phyloP scores from a whole-genome alignment of 2,888 invertebrate genomes.

The Xestia sexstrigata region DNA sequence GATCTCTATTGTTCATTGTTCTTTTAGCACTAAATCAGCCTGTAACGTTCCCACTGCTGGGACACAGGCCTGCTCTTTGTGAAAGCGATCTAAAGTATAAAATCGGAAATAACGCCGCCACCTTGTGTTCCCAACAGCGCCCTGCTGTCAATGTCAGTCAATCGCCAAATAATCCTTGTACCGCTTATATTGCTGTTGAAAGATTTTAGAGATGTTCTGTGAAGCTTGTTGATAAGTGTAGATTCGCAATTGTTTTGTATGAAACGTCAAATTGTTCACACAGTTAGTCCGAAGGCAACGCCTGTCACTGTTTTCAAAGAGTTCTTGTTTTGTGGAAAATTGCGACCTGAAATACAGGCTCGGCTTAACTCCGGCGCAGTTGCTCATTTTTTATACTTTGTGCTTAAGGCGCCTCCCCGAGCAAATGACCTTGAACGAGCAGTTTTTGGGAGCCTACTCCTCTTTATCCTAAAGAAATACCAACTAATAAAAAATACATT shows the following conservation, averaged over 20 bases:
- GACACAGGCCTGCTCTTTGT: neutral
- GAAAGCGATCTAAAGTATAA: neutral
- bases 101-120: neutral
- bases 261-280: neutral
- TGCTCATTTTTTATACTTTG: neutral
- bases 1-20: neutral
- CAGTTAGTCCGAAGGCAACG: neutral
- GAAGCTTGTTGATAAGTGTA: neutral
- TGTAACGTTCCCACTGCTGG: neutral
- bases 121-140: neutral
- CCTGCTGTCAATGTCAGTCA: neutral
- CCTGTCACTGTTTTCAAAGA: neutral
- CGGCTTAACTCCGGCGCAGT: neutral
- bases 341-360: neutral
- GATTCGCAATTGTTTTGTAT: neutral
- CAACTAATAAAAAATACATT: too few species aligned
- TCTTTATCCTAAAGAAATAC: too few species aligned
- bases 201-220: neutral
- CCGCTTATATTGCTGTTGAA: neutral
- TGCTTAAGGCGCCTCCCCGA: too few species aligned
- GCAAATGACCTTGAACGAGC: too few species aligned
- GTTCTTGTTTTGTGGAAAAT: neutral
- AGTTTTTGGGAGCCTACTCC: too few species aligned
- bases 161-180: neutral
- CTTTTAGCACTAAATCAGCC: neutral